Evolutionary conservation across 2,888 invertebrate genomes (phyloP), one percentile per base, ranked within the genome.

Genomic region (Catocala fraxini): DNA sequence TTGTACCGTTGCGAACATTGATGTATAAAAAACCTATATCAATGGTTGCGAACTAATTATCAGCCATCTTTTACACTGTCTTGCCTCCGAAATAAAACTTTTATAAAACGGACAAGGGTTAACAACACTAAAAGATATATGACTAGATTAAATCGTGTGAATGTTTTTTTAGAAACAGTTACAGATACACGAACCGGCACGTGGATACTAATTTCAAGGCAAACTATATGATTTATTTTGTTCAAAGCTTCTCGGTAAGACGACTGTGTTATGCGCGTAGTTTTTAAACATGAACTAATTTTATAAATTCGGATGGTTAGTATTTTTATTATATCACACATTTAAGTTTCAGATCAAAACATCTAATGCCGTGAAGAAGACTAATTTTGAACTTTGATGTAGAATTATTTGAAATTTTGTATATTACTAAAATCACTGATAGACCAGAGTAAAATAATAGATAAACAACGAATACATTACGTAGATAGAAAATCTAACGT

Each of bases 41-140:
- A n/a, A n/a, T n/a, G n/a, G 55, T 43, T 65, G 35, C 47, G 46
- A 41, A 57, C 63, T 51, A 63, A 63, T 63, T 63, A 63, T 63
- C 49, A 46, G 53, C 33, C 56, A 57, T 51, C 39, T 51, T 63
- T 51, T 41, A 62, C 35, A 33, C 53, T 54, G 45, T 54, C 46
- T 52, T 39, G 35, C 47, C 9, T 59, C 47, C 55, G 34, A 59
- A 58, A 58, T 55, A 59, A 63, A 56, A 47, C 25, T 51, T 52
- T 52, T 48, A 58, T 51, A 54, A 15, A 46, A 56, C 42, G 25
- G 4, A 12, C 53, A 56, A 49, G 49, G 51, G 58, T 60, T 56
- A 56, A 54, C 11, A 62, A 65, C 60, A 59, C 34, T 63, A 48
- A 35, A 34, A 63, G 54, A 54, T 53, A 52, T 51, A 63, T 63